Evolutionary conservation across 2,888 invertebrate genomes (phyloP), one percentile per base, ranked within the genome.

Genomic region (Thumatha senex): DNA sequence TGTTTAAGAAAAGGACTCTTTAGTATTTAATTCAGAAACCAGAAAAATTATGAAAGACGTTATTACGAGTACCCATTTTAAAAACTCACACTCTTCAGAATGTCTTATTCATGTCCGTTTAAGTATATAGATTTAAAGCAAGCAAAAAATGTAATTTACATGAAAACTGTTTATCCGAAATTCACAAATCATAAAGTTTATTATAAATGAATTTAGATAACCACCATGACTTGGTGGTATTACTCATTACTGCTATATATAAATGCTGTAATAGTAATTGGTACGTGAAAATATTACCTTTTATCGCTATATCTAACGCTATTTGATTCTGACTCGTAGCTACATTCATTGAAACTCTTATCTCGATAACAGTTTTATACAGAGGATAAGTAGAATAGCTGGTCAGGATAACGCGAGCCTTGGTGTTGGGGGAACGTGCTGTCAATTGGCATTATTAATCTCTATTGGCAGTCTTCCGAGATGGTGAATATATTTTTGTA

Each of bases 361-460:
- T 74, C 73, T 55, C 60, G 78, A 80, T 80, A 78, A 72, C 70
- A 61, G 24, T 63, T 52, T 61, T 72, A 76, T 73, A 75, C 67
- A 65, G 58, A 74, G 73, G 65, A 76, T 81, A 85, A 79, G 78
- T 78, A 74, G 76, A 77, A 65, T 77, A 82, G 81, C 80, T 84
- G 82, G 74, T 63, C 78, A 78, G 84, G 85, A 82, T 67, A 66
- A 47, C 42, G 42, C 30, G 24, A n/a, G 46, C 38, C 46, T 41
- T 40, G 54, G 67, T 61, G 62, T 56, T 48, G 51, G 44, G 44
- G 54, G 45, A 67, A 62, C 65, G 62, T 64, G 24, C 44, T 14
- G 44, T 52, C 13, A 36, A 24, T 41, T 10, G 34, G 31, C 36
- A 36, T 46, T 67, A 55, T 43, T 67, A 55, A 43, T 40, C 11